Conservation (phyloP, 2,113 vertebrate genomes). For the Macaca nemestrina region DNA sequence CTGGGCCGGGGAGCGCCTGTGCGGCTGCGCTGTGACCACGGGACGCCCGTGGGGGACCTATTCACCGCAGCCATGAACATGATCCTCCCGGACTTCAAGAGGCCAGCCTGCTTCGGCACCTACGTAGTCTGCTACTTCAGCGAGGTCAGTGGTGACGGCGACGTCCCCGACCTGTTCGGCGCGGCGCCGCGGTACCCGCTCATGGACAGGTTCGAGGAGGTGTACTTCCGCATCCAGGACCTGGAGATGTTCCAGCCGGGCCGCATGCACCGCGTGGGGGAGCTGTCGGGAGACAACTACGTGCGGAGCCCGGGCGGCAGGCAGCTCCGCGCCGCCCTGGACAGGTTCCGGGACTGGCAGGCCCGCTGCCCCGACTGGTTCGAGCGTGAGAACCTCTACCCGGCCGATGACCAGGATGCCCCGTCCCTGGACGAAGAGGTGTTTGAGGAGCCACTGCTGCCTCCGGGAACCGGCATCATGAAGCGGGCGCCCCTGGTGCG, state of each 20-base stretch:
- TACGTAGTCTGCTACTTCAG: constrained; percentile 96
- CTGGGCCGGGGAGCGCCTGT: constrained; percentile 83
- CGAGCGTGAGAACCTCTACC: constrained; percentile 84
- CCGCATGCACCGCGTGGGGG: constrained; percentile 86
- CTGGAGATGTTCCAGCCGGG: constrained; percentile 93
- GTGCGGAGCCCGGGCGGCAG: constrained; percentile 85
- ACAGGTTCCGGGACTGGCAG: constrained; percentile 89
- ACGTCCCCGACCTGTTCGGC: constrained; percentile 93
- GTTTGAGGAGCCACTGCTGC: constrained; percentile 56
- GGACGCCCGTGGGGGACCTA: constrained; percentile 89
- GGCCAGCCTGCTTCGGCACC: constrained; percentile 89
- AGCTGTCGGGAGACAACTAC: constrained; percentile 87
- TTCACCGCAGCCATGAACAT: constrained; percentile 93
- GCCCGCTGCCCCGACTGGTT: constrained; percentile 91
- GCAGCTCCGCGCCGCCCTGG: constrained; percentile 87
- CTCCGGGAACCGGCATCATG: constrained; percentile 62
- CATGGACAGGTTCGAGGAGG: constrained; percentile 94
- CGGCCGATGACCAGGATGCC: constrained; percentile 78
- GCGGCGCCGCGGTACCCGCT: constrained; percentile 90
- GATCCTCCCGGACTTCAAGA: constrained; percentile 93
- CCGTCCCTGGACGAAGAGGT: constrained; percentile 72
- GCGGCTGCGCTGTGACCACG: constrained; percentile 87
- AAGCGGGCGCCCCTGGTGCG: constrained; percentile 79
- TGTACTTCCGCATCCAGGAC: constrained; percentile 95
- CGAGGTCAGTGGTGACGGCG: constrained; percentile 85